These are phyloP conservation scores for Sebastes steindachneri DNA, from an alignment of 2,797 vertebrate genomes.

Conservation along the genomic window DNA sequence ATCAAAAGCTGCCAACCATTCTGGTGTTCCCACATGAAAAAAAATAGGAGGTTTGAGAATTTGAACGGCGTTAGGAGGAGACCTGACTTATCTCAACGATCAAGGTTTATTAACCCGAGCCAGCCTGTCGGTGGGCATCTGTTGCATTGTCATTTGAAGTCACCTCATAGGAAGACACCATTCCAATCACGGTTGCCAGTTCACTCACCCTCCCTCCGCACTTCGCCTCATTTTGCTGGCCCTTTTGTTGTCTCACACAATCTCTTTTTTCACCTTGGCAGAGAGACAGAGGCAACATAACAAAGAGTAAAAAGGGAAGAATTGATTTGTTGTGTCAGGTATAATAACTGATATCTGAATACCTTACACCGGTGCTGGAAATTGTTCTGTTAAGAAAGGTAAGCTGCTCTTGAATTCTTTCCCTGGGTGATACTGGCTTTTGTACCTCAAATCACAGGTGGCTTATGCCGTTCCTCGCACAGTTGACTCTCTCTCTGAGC, in stretches of 20 bases:
- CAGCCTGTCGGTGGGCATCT: conserved; percentile 64
- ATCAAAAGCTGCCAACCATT: background rate
- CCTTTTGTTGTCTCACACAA: conserved; percentile 77
- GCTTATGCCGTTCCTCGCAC: conserved; percentile 49
- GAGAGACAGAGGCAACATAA: conserved; percentile 48
- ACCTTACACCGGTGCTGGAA: conserved; percentile 60
- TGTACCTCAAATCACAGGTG: conserved; percentile 63
- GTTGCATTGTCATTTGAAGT: conserved; percentile 77
- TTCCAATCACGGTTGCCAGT: conserved; percentile 64
- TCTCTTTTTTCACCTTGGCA: conserved; percentile 70
- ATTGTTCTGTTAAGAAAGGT: conserved; percentile 67
- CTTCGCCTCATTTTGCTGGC: conserved; percentile 51
- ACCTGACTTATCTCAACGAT: conserved; percentile 61
- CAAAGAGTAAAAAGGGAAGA: conserved; percentile 64
- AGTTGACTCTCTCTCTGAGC: conserved; percentile 35
- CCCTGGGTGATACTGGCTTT: conserved; percentile 55
- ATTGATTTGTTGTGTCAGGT: conserved; percentile 79
- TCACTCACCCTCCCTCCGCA: conserved; percentile 47
- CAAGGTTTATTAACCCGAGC: conserved; percentile 50
- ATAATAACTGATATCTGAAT: conserved; percentile 80
- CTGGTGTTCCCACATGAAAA: conserved; percentile 31
- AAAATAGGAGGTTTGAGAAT: background rate
- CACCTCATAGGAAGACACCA: conserved; percentile 60
- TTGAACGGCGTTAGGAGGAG: conserved; percentile 15
- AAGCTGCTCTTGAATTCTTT: conserved; percentile 62